Base-by-base conservation (phyloP, 2,113 vertebrate genomes). In the Eulemur macaco region DNA sequence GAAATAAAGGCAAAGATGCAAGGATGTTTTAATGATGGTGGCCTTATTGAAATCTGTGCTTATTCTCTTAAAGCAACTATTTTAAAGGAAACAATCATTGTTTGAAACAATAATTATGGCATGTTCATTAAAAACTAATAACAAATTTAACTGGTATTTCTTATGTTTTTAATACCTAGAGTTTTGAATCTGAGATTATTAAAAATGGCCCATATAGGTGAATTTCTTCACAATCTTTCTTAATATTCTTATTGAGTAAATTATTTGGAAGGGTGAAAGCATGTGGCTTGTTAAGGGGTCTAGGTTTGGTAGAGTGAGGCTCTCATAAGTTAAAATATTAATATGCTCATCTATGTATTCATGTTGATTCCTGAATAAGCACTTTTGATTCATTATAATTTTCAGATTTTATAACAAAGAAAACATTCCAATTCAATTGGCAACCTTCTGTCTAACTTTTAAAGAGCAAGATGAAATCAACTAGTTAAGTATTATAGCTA, bases 401-500 rank as follows among this genome's bases (percentile, higher is more conserved):
- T 93, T 94, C 25, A 88, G 39, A 64, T 34, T 88, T 96, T 66
- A 83, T 15, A 92, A 73, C 66, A 96, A 84, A 81, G 11, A 82
- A 86, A 95, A 85, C 64, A 71, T 37, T 4, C 23, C 66, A 95
- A 63, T 45, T 91, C 39, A 68, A 64, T 17, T 74, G 45, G 58
- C 42, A 86, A 92, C 4, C 1, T 92, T 96, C 92, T 34, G 25
- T 90, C 74, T 84, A 91, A 93, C n/a, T 91, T 96, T 77, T 78
- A 77, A 91, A 93, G 27, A 86, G 13, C n/a, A 95, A 86, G 50
- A 81, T 58, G 37, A 86, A 96, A 91, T 91, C 69, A 78, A 91
- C 15, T 58, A 68, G 42, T 39, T 90, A 95, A 94, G 77, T 84
- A 93, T 80, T 86, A 84, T 69, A 56, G 68, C 78, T 93, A 78